Conservation (phyloP, 2,888 invertebrate species). For the Diogma glabrata region DNA sequence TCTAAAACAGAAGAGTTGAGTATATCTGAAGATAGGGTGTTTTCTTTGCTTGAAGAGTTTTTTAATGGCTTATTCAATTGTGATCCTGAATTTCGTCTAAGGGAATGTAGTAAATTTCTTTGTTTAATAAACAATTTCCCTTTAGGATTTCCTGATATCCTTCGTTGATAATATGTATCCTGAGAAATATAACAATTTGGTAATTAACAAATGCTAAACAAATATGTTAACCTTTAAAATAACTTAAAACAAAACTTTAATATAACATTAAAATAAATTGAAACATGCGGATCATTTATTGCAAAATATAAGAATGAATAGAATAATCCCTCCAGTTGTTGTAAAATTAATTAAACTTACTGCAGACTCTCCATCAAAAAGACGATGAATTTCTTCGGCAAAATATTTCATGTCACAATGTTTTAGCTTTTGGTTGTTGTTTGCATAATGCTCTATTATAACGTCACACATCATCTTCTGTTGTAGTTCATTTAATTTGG, state of each 20-base stretch:
- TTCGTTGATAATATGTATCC: neutral
- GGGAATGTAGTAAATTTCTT: neutral
- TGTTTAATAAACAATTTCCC: neutral
- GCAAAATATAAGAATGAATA: too few relatives aligned
- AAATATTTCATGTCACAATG: neutral
- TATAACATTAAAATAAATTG: too few relatives aligned
- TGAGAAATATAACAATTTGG: neutral
- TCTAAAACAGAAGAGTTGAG: too few relatives aligned
- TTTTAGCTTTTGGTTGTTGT: neutral
- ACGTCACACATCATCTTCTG: neutral
- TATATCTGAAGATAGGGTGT: neutral
- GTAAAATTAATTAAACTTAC: too few relatives aligned
- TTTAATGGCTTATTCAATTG: too few relatives aligned
- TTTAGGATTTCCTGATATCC: neutral
- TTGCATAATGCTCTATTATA: too few relatives aligned
- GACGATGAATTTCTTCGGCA: neutral
- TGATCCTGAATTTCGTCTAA: neutral
- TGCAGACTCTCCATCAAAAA: neutral
- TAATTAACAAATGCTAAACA: neutral
- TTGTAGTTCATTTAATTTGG: neutral
- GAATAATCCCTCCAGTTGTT: too few relatives aligned
- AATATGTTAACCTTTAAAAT: neutral
- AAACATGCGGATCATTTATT: too few relatives aligned
- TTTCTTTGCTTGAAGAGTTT: neutral
- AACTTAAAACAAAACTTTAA: too few relatives aligned